A percentile compares a stretch with the other conserved stretches of the same genome.
These are phyloP conservation scores for Thrips palmi DNA, from an alignment of 1,140 invertebrate genomes.

Conservation along the genomic window DNA sequence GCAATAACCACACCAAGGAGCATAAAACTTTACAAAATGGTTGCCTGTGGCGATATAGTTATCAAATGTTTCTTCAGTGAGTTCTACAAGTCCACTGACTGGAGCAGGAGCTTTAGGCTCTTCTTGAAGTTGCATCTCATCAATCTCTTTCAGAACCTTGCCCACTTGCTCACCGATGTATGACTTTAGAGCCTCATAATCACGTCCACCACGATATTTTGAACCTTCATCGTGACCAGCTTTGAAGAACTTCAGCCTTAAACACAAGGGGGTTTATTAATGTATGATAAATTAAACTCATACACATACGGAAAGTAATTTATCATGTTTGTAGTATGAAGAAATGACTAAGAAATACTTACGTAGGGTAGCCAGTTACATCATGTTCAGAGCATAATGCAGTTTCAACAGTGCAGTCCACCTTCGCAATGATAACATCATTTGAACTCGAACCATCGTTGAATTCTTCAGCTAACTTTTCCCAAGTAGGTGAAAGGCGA, in stretches of 20 bases:
- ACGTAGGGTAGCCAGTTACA: constrained; percentile 54
- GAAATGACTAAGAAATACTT: constrained; percentile 15
- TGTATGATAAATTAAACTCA: constrained; percentile 9
- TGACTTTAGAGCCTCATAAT: constrained; percentile 45
- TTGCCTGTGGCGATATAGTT: constrained; percentile 40
- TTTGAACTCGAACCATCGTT: constrained; percentile 37
- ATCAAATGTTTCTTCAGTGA: constrained; percentile 53
- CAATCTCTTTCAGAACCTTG: constrained; percentile 21
- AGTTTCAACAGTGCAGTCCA: constrained; percentile 58
- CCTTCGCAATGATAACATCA: constrained; percentile 47
- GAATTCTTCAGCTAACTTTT: constrained; percentile 46
- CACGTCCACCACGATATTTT: constrained; percentile 48
- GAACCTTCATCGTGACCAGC: constrained; percentile 31
- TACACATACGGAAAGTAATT: constrained; percentile 11
- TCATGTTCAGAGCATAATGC: constrained; percentile 48
- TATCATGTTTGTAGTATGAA: background rate
- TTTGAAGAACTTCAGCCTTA: constrained; percentile 54
- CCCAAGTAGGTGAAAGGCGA: constrained; percentile 46
- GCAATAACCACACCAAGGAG: constrained; percentile 72
- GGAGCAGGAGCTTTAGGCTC: constrained; percentile 22
- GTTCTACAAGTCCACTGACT: constrained; percentile 34
- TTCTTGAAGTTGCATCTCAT: constrained; percentile 12
- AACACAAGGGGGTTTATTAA: constrained; percentile 13
- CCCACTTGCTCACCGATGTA: constrained; percentile 54
- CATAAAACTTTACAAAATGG: constrained; percentile 72